Base-by-base conservation (phyloP, 2,888 invertebrate genomes). In the Pachliopta kotzebuea region DNA sequence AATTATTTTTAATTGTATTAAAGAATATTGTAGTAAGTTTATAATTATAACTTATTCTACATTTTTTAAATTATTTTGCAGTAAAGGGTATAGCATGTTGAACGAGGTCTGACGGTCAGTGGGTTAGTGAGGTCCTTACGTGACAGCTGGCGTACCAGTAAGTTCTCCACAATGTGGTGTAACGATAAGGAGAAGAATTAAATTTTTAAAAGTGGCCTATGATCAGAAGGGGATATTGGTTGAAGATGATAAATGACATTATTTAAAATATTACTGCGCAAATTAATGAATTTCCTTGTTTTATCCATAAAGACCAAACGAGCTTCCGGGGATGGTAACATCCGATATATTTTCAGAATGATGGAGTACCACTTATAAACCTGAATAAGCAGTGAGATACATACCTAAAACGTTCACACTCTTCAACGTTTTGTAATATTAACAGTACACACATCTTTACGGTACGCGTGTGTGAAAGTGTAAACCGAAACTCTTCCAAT, bases 351-450 rank as follows among this genome's bases (percentile, higher is more conserved):
- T 79, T 82, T 78, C 75, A 77, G 72, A 79, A 79, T 77, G 78
- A 81, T 85, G 81, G 59, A 58, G 65, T 66, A 76, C 77, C 72
- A 60, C 83, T 86, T 82, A 67, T 71, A 71, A 77, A 78, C 77
- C 78, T 82, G 76, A 82, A 80, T 82, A 76, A 72, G 69, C 74
- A 67, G 67, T 71, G 76, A 65, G 76, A 83, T 78, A 84, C 78
- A 72, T 71, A 74, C 70, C 67, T 68, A 70, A 71, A 72, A 50
- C 70, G 71, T 73, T 59, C 76, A 83, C 80, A 85, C 83, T 74
- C 73, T 72, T 70, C 69, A 78, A 71, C 55, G 65, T 77, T 79
- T 78, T 74, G 74, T 74, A 77, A 76, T 80, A 70, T 74, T 69
- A 72, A 81, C 72, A 76, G 71, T 62, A 62, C 60, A 66, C 78